Percentiles rank a stretch among this genome's conserved stretches.
phyloP scores from a whole-genome alignment of 2,888 invertebrate species.

The Euproctis similis region DNA sequence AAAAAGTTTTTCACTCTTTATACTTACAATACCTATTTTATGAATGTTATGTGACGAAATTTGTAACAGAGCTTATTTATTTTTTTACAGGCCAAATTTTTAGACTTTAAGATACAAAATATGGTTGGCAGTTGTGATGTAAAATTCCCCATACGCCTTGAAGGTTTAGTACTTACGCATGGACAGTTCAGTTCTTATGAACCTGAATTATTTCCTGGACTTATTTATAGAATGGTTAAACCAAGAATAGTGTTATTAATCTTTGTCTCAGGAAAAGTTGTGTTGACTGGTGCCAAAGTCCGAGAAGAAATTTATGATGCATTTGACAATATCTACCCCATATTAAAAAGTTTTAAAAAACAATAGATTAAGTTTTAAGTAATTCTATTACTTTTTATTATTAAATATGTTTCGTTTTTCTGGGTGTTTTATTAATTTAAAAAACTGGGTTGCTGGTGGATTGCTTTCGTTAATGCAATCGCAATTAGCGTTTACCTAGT shows the following conservation, averaged over 20 bases:
- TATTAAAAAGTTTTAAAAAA: slow-evolving; percentile 96
- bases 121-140: slow-evolving; percentile 88
- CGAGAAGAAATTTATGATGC: slow-evolving; percentile 96
- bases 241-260: slow-evolving; percentile 97
- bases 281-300: slow-evolving; percentile 97
- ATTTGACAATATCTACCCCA: slow-evolving; percentile 97
- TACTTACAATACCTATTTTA: no score
- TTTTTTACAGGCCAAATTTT: slow-evolving; percentile 82
- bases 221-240: slow-evolving; percentile 98
- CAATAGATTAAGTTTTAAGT: slow-evolving; percentile 57
- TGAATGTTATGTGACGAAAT: no score
- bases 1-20: no score
- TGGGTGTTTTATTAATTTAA: background rate
- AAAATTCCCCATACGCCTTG: slow-evolving; percentile 84
- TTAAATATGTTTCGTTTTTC: slow-evolving; percentile 3
- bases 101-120: slow-evolving; percentile 88
- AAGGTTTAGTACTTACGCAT: slow-evolving; percentile 83
- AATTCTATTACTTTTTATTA: slow-evolving; percentile 11
- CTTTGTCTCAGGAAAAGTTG: slow-evolving; percentile 99
- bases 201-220: slow-evolving; percentile 98
- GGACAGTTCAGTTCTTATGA: slow-evolving; percentile 92
- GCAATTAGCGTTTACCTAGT: no score
- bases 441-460: no score
- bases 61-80: no score
- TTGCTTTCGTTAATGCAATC: no score